phyloP scores from a whole-genome alignment of 2,888 invertebrate species.

The Cerceris ruficornis region DNA sequence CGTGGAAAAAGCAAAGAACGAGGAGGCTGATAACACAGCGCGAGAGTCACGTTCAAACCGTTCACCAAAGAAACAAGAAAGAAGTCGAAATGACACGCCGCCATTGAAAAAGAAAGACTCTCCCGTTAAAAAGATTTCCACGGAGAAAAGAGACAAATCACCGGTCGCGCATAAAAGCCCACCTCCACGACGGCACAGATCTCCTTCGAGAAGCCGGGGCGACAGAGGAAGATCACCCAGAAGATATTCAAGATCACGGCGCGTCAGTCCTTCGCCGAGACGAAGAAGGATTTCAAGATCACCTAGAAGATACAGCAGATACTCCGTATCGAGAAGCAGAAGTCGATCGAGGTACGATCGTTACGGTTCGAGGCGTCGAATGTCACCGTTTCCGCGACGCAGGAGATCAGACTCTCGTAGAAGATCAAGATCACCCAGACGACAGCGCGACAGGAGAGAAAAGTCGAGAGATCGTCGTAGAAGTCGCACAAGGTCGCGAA shows the following conservation, averaged over 20 bases:
- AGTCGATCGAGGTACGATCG: slow-evolving; percentile 75
- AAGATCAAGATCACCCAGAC: slow-evolving; percentile 69
- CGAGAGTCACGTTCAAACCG: slow-evolving; percentile 66
- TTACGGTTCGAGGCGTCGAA: slow-evolving; percentile 68
- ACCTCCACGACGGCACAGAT: slow-evolving; percentile 73
- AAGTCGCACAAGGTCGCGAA: slow-evolving; percentile 74
- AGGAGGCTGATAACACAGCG: slow-evolving; percentile 61
- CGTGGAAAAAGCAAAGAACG: slow-evolving; percentile 56
- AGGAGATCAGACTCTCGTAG: slow-evolving; percentile 73
- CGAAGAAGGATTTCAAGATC: slow-evolving; percentile 70
- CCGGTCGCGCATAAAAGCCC: slow-evolving; percentile 74
- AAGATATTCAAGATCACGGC: slow-evolving; percentile 72
- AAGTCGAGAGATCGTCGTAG: slow-evolving; percentile 68
- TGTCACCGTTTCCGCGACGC: slow-evolving; percentile 64
- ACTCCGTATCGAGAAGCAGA: slow-evolving; percentile 73
- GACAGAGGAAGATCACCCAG: slow-evolving; percentile 70
- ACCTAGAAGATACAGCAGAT: slow-evolving; percentile 72
- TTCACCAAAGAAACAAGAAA: slow-evolving; percentile 71
- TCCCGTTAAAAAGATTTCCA: slow-evolving; percentile 37
- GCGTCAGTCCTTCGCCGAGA: slow-evolving; percentile 71
- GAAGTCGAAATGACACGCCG: slow-evolving; percentile 64
- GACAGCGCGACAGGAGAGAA: slow-evolving; percentile 60
- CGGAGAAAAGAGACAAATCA: slow-evolving; percentile 68
- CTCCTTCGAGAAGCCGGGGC: slow-evolving; percentile 61
- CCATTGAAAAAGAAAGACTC: slow-evolving; percentile 65